Evolutionary conservation across 2,113 vertebrate genomes (phyloP), one percentile per base, ranked within the genome.

Genomic region (Gasterosteus nipponicus): DNA sequence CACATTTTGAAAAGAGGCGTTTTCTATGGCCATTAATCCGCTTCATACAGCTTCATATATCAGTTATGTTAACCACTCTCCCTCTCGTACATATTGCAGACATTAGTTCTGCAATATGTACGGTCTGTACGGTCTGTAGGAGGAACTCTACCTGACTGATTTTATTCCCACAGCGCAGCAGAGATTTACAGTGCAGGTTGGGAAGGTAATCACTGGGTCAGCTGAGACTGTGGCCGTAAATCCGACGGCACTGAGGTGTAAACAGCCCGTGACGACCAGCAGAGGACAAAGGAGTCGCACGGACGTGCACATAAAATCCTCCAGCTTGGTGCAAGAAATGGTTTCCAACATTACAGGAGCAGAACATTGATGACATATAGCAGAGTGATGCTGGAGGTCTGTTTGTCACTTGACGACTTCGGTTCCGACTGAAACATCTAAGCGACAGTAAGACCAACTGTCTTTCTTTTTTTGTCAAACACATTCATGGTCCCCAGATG

Each of bases 241-340:
- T 76, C 96, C 95, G 0, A 95, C 89, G 10, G 95, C 85, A 66
- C 95, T 94, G 73, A 93, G 95, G 92, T 97, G 95, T 59, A 96
- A 93, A 89, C 96, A 96, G 93, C 94, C 62, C 96, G 79, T 2
- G 78, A 41, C 9, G 95, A 92, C 81, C 96, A 96, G 92, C 68
- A 71, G 80, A 76, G 77, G 83, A 80, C 63, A 75, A 54, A 80
- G n/a, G 80, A 82, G 77, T 70, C 82, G 46, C 47, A 71, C 51
- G 6, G 38, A 61, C 6, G 31, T 58, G 59, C 53, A 67, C 77
- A 89, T 78, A 84, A 85, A 79, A 80, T 62, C 42, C 60, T 63
- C 35, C 14, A 4, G 59, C 56, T 51, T 59, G 4, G 47, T 8
- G 15, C 39, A 72, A 15, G 41, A 41, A 63, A 58, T 19, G 5